Evolutionary conservation across 2,888 invertebrate genomes (phyloP).

Genomic region (Lathronympha strigana): DNA sequence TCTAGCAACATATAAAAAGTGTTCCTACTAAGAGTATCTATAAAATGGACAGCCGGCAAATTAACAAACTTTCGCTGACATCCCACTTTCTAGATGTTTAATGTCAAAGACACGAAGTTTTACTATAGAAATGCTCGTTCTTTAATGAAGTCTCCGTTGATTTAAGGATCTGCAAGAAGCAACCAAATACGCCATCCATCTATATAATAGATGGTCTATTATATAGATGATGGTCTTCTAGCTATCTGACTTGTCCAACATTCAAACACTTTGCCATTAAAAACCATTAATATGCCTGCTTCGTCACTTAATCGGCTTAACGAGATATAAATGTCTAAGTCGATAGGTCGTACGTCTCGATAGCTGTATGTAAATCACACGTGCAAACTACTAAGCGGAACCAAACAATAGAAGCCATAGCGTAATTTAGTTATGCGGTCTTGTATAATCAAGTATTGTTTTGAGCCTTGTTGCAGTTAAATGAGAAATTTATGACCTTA

Average conservation of each 20-base stretch:
- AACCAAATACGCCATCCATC: background rate
- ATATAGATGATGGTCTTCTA: too few relatives aligned
- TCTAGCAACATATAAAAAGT: conserved; percentile 22
- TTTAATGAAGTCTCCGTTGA: background rate
- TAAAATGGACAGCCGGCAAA: background rate
- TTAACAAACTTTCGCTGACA: background rate
- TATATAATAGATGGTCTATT: too few relatives aligned
- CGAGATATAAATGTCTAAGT: conserved; percentile 1
- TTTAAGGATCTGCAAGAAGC: background rate
- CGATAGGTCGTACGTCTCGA: conserved; percentile 2
- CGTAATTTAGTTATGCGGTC: conserved; percentile 12
- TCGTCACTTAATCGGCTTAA: background rate
- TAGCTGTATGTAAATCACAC: conserved; percentile 2
- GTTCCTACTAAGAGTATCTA: conserved; percentile 1
- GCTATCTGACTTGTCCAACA: background rate
- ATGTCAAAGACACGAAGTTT: background rate
- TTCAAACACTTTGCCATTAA: background rate
- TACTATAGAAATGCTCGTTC: background rate
- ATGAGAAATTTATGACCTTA: too few relatives aligned
- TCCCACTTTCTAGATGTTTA: background rate
- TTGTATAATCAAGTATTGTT: background rate
- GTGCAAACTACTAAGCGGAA: conserved; percentile 13
- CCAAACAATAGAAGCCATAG: conserved; percentile 17
- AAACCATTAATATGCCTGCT: background rate
- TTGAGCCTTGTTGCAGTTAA: background rate